phyloP scores from a whole-genome alignment of 1,140 invertebrate species.

The Neodiprion fabricii region DNA sequence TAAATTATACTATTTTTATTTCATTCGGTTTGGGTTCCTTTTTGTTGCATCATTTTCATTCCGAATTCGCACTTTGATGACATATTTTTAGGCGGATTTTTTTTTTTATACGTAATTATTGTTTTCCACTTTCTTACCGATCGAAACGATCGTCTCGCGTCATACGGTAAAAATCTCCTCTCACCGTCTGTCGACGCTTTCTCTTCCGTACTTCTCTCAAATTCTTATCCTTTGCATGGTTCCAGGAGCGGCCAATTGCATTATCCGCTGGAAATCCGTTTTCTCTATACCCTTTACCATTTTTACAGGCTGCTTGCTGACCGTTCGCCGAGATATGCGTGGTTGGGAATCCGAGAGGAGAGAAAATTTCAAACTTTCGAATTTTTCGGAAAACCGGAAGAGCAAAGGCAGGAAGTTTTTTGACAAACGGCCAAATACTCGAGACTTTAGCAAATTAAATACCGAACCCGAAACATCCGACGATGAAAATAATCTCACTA shows the following conservation, averaged over 20 bases:
- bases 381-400: slow-evolving; percentile 46
- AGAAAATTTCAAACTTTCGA: slow-evolving; percentile 54
- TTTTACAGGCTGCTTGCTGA: slow-evolving; percentile 51
- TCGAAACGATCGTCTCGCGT: no score
- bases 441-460: slow-evolving; percentile 58
- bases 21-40: no score
- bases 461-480: slow-evolving; percentile 59
- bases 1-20: no score
- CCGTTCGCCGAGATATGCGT: slow-evolving; percentile 48
- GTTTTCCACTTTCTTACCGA: no score
- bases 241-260: not conserved
- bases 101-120: no score
- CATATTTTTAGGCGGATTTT: no score
- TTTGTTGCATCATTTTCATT: no score
- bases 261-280: not conserved
- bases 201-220: not conserved
- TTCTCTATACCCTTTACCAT: slow-evolving; percentile 12
- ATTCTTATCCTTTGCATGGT: not conserved
- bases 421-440: slow-evolving; percentile 54
- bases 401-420: slow-evolving; percentile 49
- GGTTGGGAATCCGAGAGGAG: slow-evolving; percentile 49
- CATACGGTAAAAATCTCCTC: no score
- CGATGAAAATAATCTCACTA: slow-evolving; percentile 49
- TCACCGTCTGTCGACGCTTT: not conserved
- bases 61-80: no score